A percentile compares a stretch with the other conserved stretches of the same genome.
Evolutionary conservation across 2,888 invertebrate species (phyloP).

Genomic region (Heteropelma amictum): DNA sequence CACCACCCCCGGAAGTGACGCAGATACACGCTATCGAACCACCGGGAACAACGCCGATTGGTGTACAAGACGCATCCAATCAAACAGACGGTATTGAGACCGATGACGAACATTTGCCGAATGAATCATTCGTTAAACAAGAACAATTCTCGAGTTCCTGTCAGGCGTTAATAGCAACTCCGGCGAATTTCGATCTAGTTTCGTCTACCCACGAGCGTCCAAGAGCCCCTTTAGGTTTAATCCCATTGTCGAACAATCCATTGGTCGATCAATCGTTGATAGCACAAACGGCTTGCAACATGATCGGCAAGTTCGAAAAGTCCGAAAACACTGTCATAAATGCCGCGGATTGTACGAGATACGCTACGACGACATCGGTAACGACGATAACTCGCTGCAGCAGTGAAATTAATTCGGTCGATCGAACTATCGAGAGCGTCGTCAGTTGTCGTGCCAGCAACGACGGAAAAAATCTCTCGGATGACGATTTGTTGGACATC

Average conservation of each 20-base stretch:
- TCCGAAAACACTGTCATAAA: slow-evolving; percentile 68
- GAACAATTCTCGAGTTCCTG: slow-evolving; percentile 70
- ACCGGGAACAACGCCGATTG: slow-evolving; percentile 79
- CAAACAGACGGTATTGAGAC: slow-evolving; percentile 86
- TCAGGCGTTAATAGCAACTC: slow-evolving; percentile 60
- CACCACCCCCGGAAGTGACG: slow-evolving; percentile 82
- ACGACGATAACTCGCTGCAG: slow-evolving; percentile 55
- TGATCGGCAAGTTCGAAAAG: slow-evolving; percentile 74
- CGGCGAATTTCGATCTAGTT: slow-evolving; percentile 70
- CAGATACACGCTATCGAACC: slow-evolving; percentile 73
- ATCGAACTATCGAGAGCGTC: slow-evolving; percentile 71
- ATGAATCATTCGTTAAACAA: slow-evolving; percentile 68
- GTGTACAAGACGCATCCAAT: slow-evolving; percentile 90
- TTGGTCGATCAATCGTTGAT: slow-evolving; percentile 22
- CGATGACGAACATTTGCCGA: slow-evolving; percentile 66
- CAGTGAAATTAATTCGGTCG: slow-evolving; percentile 68
- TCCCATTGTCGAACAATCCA: slow-evolving; percentile 12
- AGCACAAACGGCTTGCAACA: slow-evolving; percentile 7
- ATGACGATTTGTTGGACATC: slow-evolving; percentile 55
- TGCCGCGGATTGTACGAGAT: slow-evolving; percentile 69
- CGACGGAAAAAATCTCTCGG: slow-evolving; percentile 45
- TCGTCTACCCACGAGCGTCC: slow-evolving; percentile 60
- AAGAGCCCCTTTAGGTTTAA: slow-evolving; percentile 8
- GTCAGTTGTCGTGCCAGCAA: slow-evolving; percentile 63
- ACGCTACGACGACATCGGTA: slow-evolving; percentile 64